A percentile compares a stretch with the other conserved stretches of the same genome.
Conservation (phyloP, 2,888 invertebrate species). For the Thymelicus acteon region DNA sequence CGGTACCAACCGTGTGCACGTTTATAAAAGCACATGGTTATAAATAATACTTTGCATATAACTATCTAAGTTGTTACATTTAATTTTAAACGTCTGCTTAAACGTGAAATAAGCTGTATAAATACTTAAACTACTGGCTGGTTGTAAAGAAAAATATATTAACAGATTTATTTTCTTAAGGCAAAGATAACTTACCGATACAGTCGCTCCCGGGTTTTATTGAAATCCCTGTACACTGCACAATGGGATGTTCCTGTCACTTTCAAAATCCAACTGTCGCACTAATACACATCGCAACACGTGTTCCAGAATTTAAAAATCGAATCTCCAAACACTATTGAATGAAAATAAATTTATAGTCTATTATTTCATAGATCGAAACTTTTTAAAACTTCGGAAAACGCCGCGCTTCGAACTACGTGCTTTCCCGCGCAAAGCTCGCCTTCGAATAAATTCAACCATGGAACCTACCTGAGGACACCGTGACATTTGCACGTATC, state of each 20-base stretch:
- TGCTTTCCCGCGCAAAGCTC: constrained; percentile 80
- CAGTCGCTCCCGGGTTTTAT: constrained; percentile 59
- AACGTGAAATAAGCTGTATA: too few species aligned
- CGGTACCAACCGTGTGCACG: too few species aligned
- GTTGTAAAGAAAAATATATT: background rate
- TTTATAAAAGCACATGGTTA: too few species aligned
- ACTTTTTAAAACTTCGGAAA: constrained; percentile 50
- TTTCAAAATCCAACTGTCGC: constrained; percentile 62
- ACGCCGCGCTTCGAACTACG: constrained; percentile 62
- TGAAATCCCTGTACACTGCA: constrained; percentile 70
- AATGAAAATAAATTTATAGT: constrained; percentile 22
- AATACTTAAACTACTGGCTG: background rate
- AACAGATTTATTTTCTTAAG: constrained; percentile 16
- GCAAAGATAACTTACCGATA: constrained; percentile 63
- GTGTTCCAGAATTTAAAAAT: constrained; percentile 44
- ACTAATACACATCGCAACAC: constrained; percentile 55
- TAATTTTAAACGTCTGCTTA: too few species aligned
- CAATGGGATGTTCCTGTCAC: constrained; percentile 62
- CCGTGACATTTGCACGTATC: constrained; percentile 67
- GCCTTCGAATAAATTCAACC: constrained; percentile 75
- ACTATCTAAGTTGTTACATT: too few species aligned
- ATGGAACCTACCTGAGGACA: constrained; percentile 73
- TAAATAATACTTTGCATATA: too few species aligned
- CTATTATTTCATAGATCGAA: constrained; percentile 33
- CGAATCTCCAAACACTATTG: constrained; percentile 39